Evolutionary conservation across 2,113 vertebrate species (phyloP), one percentile per base, ranked within the genome.

Genomic region (Silurus glanis): DNA sequence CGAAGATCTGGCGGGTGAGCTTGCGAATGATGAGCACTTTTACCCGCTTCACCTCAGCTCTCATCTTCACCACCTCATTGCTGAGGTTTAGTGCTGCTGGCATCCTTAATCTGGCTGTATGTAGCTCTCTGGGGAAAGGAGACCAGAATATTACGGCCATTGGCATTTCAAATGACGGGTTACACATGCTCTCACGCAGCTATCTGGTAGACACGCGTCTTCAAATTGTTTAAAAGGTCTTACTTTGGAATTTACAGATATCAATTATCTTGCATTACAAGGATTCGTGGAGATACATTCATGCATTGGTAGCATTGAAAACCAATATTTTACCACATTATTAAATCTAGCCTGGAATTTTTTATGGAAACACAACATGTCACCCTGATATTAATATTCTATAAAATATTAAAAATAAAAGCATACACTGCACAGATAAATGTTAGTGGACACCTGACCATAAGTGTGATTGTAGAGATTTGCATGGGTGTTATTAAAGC

Each of bases 61-160:
- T 97, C 97, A 99, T 96, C 92, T 95, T 97, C 90, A 99, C 97
- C 91, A 99, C 97, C 95, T 99, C 94, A 14, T 95, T 94, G 90
- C 94, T 94, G 64, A 95, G 92, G 87, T 94, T 94, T 72, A 95
- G 89, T 66, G 92, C 93, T 2, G 81, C 80, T 56, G 45, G 61
- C 45, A 85, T 88, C 45, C 80, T 92, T 86, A 61, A 91, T 79
- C 23, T 82, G 28, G 49, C 80, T 82, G 21, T 55, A 5, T 47
- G 13, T 7, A 45, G 75, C 45, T 16, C 1, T 4, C 45, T 86
- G 61, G 21, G 51, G 13, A 9, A 51, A 84, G 51, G 6, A 78
- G 47, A 66, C 4, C 49, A 75, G 62, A n/a, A 66, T 10, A 21
- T 81, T 67, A 80, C 62, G 72, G 14, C 25, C 17, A 13, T n/a